Percentiles rank a stretch among this genome's conserved stretches.
Evolutionary conservation across 2,113 vertebrate genomes (phyloP).

Genomic region (Larimichthys polyactis): DNA sequence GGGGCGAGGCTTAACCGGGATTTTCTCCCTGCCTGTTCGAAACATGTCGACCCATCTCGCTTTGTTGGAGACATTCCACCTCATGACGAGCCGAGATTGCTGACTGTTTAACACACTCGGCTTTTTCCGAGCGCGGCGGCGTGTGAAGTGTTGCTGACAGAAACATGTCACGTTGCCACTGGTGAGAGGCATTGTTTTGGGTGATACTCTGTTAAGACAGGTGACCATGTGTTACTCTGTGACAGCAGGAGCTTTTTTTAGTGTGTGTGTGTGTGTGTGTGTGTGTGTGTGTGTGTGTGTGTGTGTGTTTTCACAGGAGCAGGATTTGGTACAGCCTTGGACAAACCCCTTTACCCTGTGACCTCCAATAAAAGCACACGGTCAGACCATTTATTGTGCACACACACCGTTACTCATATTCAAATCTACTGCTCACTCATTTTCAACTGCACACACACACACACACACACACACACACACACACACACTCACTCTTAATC

Average conservation of each 20-base stretch:
- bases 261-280: slow-evolving; percentile 21
- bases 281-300: slow-evolving; percentile 14
- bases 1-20: slow-evolving; percentile 60
- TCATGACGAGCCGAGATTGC: slow-evolving; percentile 55
- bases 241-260: slow-evolving; percentile 59
- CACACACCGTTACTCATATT: slow-evolving; percentile 24
- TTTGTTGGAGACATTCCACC: slow-evolving; percentile 63
- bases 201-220: slow-evolving; percentile 58
- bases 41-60: slow-evolving; percentile 61
- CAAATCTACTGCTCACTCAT: slow-evolving; percentile 21
- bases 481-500: slow-evolving; percentile 38
- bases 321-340: slow-evolving; percentile 47
- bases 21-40: slow-evolving; percentile 68
- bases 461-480: slow-evolving; percentile 39
- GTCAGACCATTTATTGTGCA: slow-evolving; percentile 53
- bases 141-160: slow-evolving; percentile 74
- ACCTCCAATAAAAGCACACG: slow-evolving; percentile 58
- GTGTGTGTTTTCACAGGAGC: slow-evolving; percentile 52
- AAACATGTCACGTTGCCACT: slow-evolving; percentile 63
- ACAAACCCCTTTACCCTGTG: slow-evolving; percentile 60
- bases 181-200: slow-evolving; percentile 63
- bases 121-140: slow-evolving; percentile 26
- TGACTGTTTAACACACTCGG: slow-evolving; percentile 70
- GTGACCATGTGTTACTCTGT: slow-evolving; percentile 64
- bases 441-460: slow-evolving; percentile 43